phyloP scores from a whole-genome alignment of 2,797 vertebrate species.

The Etheostoma perlongum region DNA sequence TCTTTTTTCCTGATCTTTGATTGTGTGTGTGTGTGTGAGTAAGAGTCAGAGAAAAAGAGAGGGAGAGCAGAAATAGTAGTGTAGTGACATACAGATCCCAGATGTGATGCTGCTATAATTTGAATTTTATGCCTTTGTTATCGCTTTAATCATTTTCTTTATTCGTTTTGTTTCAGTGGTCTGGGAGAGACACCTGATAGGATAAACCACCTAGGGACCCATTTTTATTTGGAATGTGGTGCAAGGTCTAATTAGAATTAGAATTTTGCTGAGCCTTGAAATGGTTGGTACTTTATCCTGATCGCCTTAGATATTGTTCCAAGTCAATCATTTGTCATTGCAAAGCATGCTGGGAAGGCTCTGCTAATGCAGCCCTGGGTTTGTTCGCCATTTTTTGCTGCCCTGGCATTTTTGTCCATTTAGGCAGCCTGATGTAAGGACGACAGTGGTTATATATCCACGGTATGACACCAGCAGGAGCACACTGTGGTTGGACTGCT shows the following conservation, averaged over 20 bases:
- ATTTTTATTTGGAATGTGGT: slow-evolving; percentile 99
- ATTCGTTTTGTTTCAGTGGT: slow-evolving; percentile 99
- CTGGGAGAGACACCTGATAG: slow-evolving; percentile 98
- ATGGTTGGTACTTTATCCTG: slow-evolving; percentile 99
- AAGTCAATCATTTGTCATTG: slow-evolving; percentile 99
- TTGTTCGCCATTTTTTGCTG: slow-evolving; percentile 82
- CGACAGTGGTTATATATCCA: slow-evolving; percentile 77
- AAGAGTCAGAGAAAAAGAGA: slow-evolving; percentile 61
- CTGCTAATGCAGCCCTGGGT: slow-evolving; percentile 84
- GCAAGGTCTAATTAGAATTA: slow-evolving; percentile 99
- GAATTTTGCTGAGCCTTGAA: slow-evolving; percentile 99
- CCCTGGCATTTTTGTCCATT: slow-evolving; percentile 86
- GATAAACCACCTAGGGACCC: slow-evolving; percentile 97
- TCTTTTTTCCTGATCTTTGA: slow-evolving; percentile 79
- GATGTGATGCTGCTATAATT: slow-evolving; percentile 99
- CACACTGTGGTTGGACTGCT: slow-evolving; percentile 48
- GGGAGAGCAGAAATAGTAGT: slow-evolving; percentile 80
- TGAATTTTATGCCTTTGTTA: slow-evolving; percentile 99
- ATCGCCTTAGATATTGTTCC: slow-evolving; percentile 99
- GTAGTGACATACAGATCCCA: slow-evolving; percentile 96
- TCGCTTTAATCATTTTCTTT: slow-evolving; percentile 99
- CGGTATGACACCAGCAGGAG: slow-evolving; percentile 70
- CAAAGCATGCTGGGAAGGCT: slow-evolving; percentile 89
- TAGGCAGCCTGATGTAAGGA: slow-evolving; percentile 79
- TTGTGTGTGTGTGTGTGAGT: slow-evolving; percentile 57